Percentiles rank a stretch among this genome's conserved stretches.
Evolutionary conservation across 1,140 invertebrate genomes (phyloP).

Genomic region (Eueides isabella): DNA sequence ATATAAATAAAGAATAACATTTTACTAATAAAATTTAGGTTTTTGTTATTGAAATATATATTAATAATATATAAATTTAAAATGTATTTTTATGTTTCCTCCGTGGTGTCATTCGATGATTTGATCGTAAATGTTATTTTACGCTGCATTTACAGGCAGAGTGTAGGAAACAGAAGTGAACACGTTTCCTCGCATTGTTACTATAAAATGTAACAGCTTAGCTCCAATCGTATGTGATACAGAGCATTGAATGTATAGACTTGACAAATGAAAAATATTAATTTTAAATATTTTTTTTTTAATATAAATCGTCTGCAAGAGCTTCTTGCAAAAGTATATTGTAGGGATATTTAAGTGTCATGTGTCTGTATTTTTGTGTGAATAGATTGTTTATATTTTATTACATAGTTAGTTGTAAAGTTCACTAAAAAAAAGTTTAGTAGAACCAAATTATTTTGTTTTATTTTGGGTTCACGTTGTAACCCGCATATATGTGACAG

Average conservation of each 20-base stretch:
- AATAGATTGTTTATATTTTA: too few species aligned
- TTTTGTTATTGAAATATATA: not conserved
- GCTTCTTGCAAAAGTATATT: too few species aligned
- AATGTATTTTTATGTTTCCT: slow-evolving; percentile 17
- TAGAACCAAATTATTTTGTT: too few species aligned
- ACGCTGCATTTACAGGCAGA: slow-evolving; percentile 55
- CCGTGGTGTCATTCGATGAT: slow-evolving; percentile 41
- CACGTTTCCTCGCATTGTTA: slow-evolving; percentile 66
- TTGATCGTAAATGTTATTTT: slow-evolving; percentile 47
- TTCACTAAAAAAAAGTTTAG: too few species aligned
- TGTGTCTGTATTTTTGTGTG: too few species aligned
- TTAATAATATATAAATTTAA: not conserved
- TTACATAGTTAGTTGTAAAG: too few species aligned
- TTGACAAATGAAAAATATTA: not conserved
- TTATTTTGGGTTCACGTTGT: too few species aligned
- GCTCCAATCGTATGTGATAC: not conserved
- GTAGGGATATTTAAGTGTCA: too few species aligned
- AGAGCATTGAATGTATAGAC: not conserved
- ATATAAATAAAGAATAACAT: not conserved
- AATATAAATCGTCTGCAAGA: too few species aligned
- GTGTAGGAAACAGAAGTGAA: slow-evolving; percentile 47
- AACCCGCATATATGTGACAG: too few species aligned
- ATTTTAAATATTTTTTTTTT: not conserved
- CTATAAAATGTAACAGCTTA: slow-evolving; percentile 34
- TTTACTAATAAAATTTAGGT: not conserved